Evolutionary conservation across 2,797 vertebrate genomes (phyloP), one percentile per base, ranked within the genome.

Genomic region (Sternarchorhynchus goeldii): DNA sequence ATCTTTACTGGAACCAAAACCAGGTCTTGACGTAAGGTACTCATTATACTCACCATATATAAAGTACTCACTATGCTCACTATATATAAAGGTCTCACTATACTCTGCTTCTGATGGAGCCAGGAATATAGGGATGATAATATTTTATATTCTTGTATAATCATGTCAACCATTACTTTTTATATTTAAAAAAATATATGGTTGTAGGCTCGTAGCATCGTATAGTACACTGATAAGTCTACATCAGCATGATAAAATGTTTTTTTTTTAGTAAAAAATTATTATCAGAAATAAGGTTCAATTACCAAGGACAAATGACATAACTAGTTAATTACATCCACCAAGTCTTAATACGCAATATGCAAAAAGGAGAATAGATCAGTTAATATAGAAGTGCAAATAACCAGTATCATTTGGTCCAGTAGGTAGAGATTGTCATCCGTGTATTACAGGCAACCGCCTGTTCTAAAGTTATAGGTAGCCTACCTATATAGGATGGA

Each of bases 81-180:
- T 39, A 32, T 60, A 0, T 18, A 31, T 25, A 25, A 25, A 25
- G 45, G 60, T 14, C 71, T 8, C 36, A 56, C 10, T 76, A 53
- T 20, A n/a, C 74, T 41, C 14, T 50, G 45, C 50, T 68, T 73
- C 70, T 57, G 68, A 16, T 67, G 68, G 73, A 81, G 57, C 39
- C 21, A 21, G 58, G 25, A 78, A 75, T 73, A 75, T 60, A 71
- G 65, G 17, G 36, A 45, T 57, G 63, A 58, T 56, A 50, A 68
- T 64, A 77, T 72, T 73, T 18, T 18, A 25, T 14, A 55, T 16
- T 14, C 3, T 12, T 34, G 14, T 12, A 53, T 73, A 59, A 2
- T 18, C 68, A 14, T 57, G 68, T 56, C 18, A 18, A 31, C 3
- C 14, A 50, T 62, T 66, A 36, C 18, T 32, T 64, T 63, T 10